Conservation (phyloP, 2,888 invertebrate genomes). For the Willowsia nigromaculata region DNA sequence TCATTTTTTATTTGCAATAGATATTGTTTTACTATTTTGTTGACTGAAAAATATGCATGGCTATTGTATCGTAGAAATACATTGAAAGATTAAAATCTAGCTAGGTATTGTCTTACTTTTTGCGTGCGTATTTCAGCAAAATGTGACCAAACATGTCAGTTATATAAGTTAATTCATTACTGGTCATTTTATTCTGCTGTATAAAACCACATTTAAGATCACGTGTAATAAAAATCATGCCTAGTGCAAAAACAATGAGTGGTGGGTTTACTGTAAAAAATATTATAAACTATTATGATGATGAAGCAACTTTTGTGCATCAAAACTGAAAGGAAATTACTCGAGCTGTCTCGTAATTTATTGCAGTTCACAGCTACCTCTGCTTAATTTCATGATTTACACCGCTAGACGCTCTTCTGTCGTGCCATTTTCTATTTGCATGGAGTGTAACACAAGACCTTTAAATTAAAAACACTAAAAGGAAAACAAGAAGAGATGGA, state of each 20-base stretch:
- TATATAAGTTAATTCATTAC: conserved; percentile 40
- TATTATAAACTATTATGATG: background rate
- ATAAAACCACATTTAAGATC: background rate
- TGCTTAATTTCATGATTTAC: conserved; percentile 60
- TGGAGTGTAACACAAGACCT: background rate
- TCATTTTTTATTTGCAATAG: background rate
- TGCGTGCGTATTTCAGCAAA: background rate
- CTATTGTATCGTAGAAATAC: background rate
- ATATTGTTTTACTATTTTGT: background rate
- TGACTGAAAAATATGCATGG: background rate
- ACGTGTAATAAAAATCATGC: background rate
- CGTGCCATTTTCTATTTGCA: background rate
- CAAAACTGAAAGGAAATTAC: conserved; percentile 52
- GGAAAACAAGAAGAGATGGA: background rate
- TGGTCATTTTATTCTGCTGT: conserved; percentile 6
- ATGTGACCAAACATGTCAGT: conserved; percentile 51
- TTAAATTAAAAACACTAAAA: conserved; percentile 26
- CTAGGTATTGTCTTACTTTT: conserved; percentile 43
- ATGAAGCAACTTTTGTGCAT: conserved; percentile 33
- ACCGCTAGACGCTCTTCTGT: background rate
- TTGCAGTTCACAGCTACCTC: conserved; percentile 47
- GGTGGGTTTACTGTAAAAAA: background rate
- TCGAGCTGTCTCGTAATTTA: conserved; percentile 58
- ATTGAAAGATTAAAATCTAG: conserved; percentile 42
- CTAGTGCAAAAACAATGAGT: background rate